These are phyloP conservation scores for Brachymystax lenok DNA, from an alignment of 2,797 vertebrate species.

Conservation along the genomic window DNA sequence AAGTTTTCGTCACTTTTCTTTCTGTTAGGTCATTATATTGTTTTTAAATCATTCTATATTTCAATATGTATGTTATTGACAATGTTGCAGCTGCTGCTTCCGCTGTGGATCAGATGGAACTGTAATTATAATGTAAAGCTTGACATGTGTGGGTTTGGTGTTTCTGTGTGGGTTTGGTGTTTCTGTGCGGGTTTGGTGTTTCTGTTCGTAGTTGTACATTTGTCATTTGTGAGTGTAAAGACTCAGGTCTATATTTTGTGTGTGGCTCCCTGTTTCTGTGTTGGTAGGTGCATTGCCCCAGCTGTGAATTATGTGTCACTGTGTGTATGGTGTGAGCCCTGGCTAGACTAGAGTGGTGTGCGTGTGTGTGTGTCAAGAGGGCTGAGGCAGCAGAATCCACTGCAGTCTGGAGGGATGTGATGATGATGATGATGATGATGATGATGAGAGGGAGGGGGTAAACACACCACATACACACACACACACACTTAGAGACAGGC, in stretches of 20 bases:
- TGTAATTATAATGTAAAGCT: no score
- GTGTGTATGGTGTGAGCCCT: not conserved
- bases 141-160: no score
- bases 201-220: no score
- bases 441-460: not conserved
- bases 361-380: constrained; percentile 15
- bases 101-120: no score
- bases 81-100: no score
- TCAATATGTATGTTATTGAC: no score
- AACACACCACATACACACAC: not conserved
- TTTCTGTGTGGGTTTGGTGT: no score
- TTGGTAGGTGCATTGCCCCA: no score
- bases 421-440: constrained; percentile 15
- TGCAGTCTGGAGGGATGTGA: constrained; percentile 46
- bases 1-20: not conserved
- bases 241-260: no score
- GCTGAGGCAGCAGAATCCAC: constrained; percentile 46
- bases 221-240: no score
- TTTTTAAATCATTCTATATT: not conserved
- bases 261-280: not conserved
- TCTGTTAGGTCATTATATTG: not conserved
- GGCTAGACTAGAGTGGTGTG: constrained; percentile 18
- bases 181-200: no score
- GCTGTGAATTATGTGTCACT: not conserved
- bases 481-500: not conserved